Evolutionary conservation across 2,113 vertebrate genomes (phyloP).

Genomic region (Ophthalmolycus amberensis): DNA sequence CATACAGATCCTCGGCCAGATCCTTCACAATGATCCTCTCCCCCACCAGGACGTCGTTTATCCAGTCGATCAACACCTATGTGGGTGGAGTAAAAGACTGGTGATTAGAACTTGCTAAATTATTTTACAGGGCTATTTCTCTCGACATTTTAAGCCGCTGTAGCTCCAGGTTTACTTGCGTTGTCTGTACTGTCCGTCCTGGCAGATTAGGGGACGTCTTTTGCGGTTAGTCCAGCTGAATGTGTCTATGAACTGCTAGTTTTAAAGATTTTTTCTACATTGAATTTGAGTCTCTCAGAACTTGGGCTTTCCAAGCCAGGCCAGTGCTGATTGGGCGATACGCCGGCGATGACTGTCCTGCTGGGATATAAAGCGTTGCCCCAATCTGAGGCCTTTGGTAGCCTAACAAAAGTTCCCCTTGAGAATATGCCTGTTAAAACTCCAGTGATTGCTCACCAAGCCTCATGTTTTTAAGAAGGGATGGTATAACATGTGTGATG

Average conservation of each 20-base stretch:
- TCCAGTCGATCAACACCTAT: constrained; percentile 96
- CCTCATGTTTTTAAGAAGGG: not conserved
- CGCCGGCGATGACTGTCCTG: not conserved
- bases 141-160: not conserved
- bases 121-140: no score
- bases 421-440: not conserved
- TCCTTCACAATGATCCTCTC: constrained; percentile 98
- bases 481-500: not conserved
- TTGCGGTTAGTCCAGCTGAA: not conserved
- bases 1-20: constrained; percentile 95
- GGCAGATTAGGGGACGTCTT: not conserved
- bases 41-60: constrained; percentile 94
- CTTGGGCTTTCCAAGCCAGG: not conserved
- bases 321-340: not conserved
- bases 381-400: not conserved
- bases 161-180: not conserved
- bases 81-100: not conserved
- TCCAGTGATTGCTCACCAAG: not conserved
- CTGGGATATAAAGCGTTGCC: not conserved
- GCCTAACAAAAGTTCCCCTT: not conserved
- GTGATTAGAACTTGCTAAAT: not conserved
- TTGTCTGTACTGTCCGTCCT: not conserved
- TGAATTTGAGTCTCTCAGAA: not conserved
- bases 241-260: not conserved
- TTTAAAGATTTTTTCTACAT: not conserved